Evolutionary conservation across 2,888 invertebrate genomes (phyloP), one percentile per base, ranked within the genome.

Genomic region (Aromia moschata): DNA sequence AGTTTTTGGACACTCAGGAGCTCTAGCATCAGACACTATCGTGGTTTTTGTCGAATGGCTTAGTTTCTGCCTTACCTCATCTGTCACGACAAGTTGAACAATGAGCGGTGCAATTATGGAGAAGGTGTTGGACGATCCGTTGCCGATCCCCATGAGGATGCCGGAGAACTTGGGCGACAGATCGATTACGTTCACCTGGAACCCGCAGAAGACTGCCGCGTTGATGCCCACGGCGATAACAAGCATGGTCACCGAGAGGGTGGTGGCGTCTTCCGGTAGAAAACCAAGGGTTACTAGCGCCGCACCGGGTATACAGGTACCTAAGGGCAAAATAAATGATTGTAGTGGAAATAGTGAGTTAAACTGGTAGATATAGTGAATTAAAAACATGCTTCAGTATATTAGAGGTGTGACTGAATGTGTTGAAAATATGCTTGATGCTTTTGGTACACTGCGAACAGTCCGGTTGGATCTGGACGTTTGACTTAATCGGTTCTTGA

Each of bases 131-230:
- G 91, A 89, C n/a, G 86, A 81, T 7, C 89, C 89, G 76, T 94
- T 94, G 1, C 92, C 92, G 69, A 94, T 87, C 2, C 94, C 93
- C 92, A 94, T 93, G 66, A 94, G 80, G 0, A 90, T 88, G 18
- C 93, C 93, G 1, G 93, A 91, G 76, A 89, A 92, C 76, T 91
- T 92, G 0, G 93, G 93, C 3, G 93, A 89, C 49, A 94, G 81
- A 81, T 94, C 94, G 63, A 94, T 90, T 73, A 93, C 93, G 66
- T 93, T 93, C 11, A 88, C 85, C 84, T 88, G 86, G 74, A 88
- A 91, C 1, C 93, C 93, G 40, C 89, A 87, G 68, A 89, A 92
- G 49, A 89, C 87, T 1, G 89, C 89, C 0, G 91, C 87, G 70
- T 93, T 92, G 1, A 90, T 83, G 0, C 91, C 89, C 0, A 93